Evolutionary conservation across 2,797 vertebrate species (phyloP), one percentile per base, ranked within the genome.

Genomic region (Epinephelus awoara): DNA sequence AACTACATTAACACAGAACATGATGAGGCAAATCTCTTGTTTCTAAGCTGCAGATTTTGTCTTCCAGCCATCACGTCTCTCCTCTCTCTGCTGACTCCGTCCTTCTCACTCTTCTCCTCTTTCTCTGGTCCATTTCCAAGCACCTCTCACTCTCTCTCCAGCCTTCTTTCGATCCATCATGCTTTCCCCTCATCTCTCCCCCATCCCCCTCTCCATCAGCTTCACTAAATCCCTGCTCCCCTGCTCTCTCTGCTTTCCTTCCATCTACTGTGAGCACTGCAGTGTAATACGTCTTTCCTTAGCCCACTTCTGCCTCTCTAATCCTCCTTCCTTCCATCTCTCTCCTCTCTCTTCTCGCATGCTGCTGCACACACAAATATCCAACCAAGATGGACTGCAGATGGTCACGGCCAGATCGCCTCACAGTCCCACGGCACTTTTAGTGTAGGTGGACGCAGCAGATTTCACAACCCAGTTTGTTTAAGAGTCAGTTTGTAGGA

Each of bases 91-190:
- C 84, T 77, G 72, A 80, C 68, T 66, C 29, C 17, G 38, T 56
- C 34, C 9, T 73, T 62, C 44, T 64, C 21, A 2, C n/a, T 73
- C 42, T 3, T n/a, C 74, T 61, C 57, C 11, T 80, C 67, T 51
- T 72, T 51, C 81, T 59, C 71, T 83, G 79, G 63, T 72, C 57
- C 68, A 34, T 54, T 50, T 75, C 82, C 72, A 80, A 79, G 18
- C 40, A 67, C 44, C 19, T 79, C 59, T 83, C 56, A 17, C 52
- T 80, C 65, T 56, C 49, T 50, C 49, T 50, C 40, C 58, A 49
- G 49, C 51, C 65, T 51, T 40, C 27, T 61, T 58, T 74, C 13
- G 11, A 79, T 69, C 77, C 46, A 2, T 18, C 47, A 58, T 50
- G 51, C 59, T 18, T 40, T 40, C 3, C 5, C 23, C 21, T 80